Conservation (phyloP, 2,113 vertebrate species). For the Sakesphorus luctuosus region DNA sequence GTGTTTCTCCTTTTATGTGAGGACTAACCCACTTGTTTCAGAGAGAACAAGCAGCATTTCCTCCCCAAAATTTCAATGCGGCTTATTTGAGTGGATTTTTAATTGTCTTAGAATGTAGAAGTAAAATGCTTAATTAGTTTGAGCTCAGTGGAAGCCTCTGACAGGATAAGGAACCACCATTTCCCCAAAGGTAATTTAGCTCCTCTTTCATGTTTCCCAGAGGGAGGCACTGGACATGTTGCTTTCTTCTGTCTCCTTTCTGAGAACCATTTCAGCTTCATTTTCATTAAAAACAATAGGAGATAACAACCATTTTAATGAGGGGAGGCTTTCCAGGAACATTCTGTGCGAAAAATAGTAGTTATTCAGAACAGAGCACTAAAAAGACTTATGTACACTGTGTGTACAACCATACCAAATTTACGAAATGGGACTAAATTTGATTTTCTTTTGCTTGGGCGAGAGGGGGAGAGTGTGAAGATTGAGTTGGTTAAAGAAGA, state of each 20-base stretch:
- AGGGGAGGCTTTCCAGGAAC: background rate
- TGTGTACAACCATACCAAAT: background rate
- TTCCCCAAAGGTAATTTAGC: constrained; percentile 19
- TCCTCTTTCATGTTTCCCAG: constrained; percentile 11
- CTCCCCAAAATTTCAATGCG: background rate
- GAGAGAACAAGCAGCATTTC: background rate
- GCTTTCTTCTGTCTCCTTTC: background rate
- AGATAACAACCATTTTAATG: background rate
- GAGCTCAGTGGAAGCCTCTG: background rate
- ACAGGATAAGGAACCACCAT: background rate
- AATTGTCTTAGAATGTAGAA: constrained; percentile 36
- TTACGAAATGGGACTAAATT: background rate
- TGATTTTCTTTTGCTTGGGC: background rate
- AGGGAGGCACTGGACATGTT: constrained; percentile 5
- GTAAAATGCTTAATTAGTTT: constrained; percentile 52
- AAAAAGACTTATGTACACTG: background rate
- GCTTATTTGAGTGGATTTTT: background rate
- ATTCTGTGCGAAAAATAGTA: background rate
- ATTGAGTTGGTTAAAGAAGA: background rate
- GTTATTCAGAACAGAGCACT: background rate
- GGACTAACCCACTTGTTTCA: background rate
- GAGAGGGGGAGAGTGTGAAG: background rate
- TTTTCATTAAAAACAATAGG: constrained; percentile 7
- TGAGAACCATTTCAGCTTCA: background rate
- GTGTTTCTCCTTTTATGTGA: background rate